Percentiles rank a stretch among this genome's conserved stretches.
These are phyloP conservation scores for Anseranas semipalmata DNA, from an alignment of 2,113 vertebrate genomes.

Conservation along the genomic window DNA sequence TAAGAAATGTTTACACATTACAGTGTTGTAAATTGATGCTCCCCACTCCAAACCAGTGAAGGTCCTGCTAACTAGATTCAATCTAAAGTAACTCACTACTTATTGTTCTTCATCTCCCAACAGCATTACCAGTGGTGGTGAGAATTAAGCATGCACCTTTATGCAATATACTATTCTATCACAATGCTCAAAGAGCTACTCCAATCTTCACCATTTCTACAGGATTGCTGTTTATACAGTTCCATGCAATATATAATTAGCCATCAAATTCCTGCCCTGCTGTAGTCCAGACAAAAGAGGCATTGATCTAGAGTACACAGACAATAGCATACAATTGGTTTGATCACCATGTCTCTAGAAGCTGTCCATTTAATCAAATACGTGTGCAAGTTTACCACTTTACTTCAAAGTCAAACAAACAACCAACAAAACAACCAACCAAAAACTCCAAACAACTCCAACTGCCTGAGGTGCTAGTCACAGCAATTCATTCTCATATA, in stretches of 20 bases:
- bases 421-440: neutral
- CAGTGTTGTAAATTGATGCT: neutral
- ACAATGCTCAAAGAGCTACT: neutral
- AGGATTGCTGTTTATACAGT: neutral
- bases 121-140: neutral
- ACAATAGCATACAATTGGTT: neutral
- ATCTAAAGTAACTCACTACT: neutral
- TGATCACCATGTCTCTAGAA: neutral
- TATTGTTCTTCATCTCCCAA: neutral
- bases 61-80: neutral
- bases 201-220: neutral
- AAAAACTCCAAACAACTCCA: fast-evolving
- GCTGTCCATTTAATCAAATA: neutral
- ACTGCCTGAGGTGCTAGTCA: neutral
- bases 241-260: neutral
- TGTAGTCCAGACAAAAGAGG: neutral
- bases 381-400: neutral
- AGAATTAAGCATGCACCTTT: neutral
- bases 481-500: neutral
- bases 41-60: neutral
- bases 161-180: neutral
- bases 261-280: neutral
- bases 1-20: neutral
- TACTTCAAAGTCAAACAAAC: neutral
- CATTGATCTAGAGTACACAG: neutral